Evolutionary conservation across 2,888 invertebrate species (phyloP), one percentile per base, ranked within the genome.

Genomic region (Drosophila sordidapex): DNA sequence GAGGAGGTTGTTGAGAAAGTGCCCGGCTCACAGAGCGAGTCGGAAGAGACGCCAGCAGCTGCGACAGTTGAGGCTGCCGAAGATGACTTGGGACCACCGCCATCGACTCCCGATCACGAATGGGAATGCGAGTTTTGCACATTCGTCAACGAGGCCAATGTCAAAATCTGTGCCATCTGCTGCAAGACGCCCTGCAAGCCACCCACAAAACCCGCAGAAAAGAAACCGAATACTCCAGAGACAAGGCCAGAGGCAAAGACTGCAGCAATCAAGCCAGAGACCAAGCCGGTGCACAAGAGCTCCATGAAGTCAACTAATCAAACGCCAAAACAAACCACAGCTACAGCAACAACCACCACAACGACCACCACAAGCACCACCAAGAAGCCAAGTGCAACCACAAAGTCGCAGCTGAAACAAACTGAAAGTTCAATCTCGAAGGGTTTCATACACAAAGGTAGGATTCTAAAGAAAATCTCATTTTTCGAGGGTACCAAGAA

Each of bases 91-190:
- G 93, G 93, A 3, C 94, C 93, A 61, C 94, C 94, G 18, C 94
- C 95, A 0, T 94, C 94, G 2, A 94, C 94, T 18, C 95, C 95
- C 0, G 93, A 92, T 46, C 93, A 94, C 18, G 94, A 95, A 64
- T 98, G 98, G 98, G 95, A 97, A 77, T 98, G 98, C 92, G 97
- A 97, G 89, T 97, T 97, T 90, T 98, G 98, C 91, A 98, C 98
- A 0, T 98, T 96, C 91, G 96, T 97, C 4, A 98, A 98, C 91
- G 96, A 96, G 72, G 94, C 96, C 0, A 96, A 96, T 27, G 95
- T 96, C 0, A 95, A 96, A 82, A 96, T 98, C 46, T 98, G 98
- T 91, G 94, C 95, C 18, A 95, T 98, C 59, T 98, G 98, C 91
- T 98, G 98, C 90, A 97, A 97, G 91, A 98, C 98, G 0, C 95